Base-by-base conservation (phyloP, 1,140 invertebrate species). In the Bombus confusus region DNA sequence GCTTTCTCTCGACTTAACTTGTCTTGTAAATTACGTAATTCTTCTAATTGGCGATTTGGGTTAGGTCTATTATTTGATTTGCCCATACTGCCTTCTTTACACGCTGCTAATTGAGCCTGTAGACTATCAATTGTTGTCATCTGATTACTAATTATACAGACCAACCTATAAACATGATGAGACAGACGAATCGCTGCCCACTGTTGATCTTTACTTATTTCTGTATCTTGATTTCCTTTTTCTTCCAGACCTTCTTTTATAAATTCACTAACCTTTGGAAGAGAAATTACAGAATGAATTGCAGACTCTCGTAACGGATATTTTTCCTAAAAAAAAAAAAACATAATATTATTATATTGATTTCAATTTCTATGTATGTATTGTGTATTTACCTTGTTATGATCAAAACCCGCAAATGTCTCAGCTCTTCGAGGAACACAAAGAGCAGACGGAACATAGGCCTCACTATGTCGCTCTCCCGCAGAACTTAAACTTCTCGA, bases 391-490 rank as follows among this genome's bases (percentile, higher is more conserved):
- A 95, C 95, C 87, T 95, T 96, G 41, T 96, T 95, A 86, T 97
- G 97, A 95, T 99, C 98, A 93, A 99, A 99, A 3, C 98, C 98
- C 18, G 98, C 98, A 95, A 99, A 99, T 1, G 98, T 99, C 95
- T 99, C 98, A 1, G 98, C 98, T 57, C 98, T 95, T 91, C 98
- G 97, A 9, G 98, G 98, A 66, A 95, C 92, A 68, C 93, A 94
- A 82, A 99, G 94, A 34, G 98, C 97, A 15, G 98, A 97, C 34
- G 97, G 97, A 66, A 97, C 96, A 92, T 98, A 98, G 15, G 97
- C 96, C 15, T 97, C 97, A 91, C 97, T 98, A 84, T 98, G 97
- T 83, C 98, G 97, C 94, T 99, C 98, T 31, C 98, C 98, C 10
- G 98, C 98, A 43, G 98, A 99, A 95, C 98, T 99, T 2, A 98